Evolutionary conservation across 1,140 invertebrate genomes (phyloP).

Genomic region (Drosophila pseudoobscura): DNA sequence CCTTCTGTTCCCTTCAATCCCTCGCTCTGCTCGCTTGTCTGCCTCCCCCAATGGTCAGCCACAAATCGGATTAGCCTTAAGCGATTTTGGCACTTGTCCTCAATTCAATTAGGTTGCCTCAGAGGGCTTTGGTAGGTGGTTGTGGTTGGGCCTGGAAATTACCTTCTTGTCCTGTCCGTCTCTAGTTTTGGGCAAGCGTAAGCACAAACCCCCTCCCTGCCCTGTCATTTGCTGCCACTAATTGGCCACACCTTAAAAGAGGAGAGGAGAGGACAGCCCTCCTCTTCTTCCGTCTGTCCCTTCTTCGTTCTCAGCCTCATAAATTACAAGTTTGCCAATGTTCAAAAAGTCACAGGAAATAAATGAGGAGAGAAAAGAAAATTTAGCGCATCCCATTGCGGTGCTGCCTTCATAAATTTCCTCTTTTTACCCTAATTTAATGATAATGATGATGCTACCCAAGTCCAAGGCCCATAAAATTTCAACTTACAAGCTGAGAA

Average conservation of each 20-base stretch:
- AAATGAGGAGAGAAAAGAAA: conserved; percentile 62
- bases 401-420: conserved; percentile 70
- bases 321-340: conserved; percentile 73
- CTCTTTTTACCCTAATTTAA: conserved; percentile 74
- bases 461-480: conserved; percentile 75
- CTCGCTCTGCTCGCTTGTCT: neutral
- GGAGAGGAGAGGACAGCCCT: conserved; percentile 23
- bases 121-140: conserved; percentile 15
- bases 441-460: conserved; percentile 62
- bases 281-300: conserved; percentile 15
- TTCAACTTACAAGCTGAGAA: conserved; percentile 78
- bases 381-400: conserved; percentile 73
- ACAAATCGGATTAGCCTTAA: conserved; percentile 76
- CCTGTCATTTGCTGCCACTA: conserved; percentile 71
- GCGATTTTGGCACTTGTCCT: conserved; percentile 73
- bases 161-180: conserved; percentile 27
- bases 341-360: conserved; percentile 34
- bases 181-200: neutral
- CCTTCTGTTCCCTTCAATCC: too few species aligned
- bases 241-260: conserved; percentile 65
- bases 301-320: conserved; percentile 68
- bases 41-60: conserved; percentile 54
- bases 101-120: conserved; percentile 74
- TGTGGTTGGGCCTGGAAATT: conserved; percentile 44
- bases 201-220: conserved; percentile 6